phyloP scores from a whole-genome alignment of 2,797 vertebrate species.

The Serranus cabrilla region DNA sequence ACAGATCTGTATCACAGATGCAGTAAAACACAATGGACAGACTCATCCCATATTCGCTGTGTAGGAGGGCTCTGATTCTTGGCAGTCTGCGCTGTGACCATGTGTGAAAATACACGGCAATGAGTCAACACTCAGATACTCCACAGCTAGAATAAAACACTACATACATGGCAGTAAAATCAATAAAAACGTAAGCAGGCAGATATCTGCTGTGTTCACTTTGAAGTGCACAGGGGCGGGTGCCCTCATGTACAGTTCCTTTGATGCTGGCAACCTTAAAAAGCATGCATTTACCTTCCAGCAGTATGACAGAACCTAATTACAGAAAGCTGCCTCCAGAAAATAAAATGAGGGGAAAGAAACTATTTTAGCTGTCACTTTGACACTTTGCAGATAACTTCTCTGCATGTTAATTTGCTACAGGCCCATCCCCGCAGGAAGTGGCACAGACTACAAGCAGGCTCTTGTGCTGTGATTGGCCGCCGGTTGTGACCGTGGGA shows the following conservation, averaged over 20 bases:
- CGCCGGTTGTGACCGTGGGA: slow-evolving; percentile 66
- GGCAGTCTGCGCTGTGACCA: slow-evolving; percentile 50
- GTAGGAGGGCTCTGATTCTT: slow-evolving; percentile 68
- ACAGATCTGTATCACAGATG: slow-evolving; percentile 44
- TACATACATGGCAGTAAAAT: slow-evolving; percentile 46
- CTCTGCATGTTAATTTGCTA: slow-evolving; percentile 48
- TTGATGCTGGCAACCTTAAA: slow-evolving; percentile 63
- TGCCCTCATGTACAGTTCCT: slow-evolving; percentile 45
- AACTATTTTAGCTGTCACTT: slow-evolving; percentile 62
- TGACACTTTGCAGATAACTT: slow-evolving; percentile 61
- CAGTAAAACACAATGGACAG: slow-evolving; percentile 47
- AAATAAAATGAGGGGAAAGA: slow-evolving; percentile 41
- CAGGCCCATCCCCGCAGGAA: slow-evolving; percentile 54
- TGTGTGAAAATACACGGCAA: slow-evolving; percentile 63
- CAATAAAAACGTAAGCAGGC: slow-evolving; percentile 33
- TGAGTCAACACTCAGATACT: slow-evolving; percentile 58
- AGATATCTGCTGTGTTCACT: slow-evolving; percentile 46
- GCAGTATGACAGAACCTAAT: slow-evolving; percentile 58
- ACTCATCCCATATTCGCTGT: slow-evolving; percentile 36
- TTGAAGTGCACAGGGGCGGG: slow-evolving; percentile 49
- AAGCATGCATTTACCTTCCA: slow-evolving; percentile 61
- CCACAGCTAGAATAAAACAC: slow-evolving; percentile 29
- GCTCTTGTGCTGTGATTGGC: slow-evolving; percentile 48
- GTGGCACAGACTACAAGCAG: slow-evolving; percentile 46
- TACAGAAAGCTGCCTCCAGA: slow-evolving; percentile 59